Base-by-base conservation (phyloP, 2,888 invertebrate species). In the Gari tellinella region DNA sequence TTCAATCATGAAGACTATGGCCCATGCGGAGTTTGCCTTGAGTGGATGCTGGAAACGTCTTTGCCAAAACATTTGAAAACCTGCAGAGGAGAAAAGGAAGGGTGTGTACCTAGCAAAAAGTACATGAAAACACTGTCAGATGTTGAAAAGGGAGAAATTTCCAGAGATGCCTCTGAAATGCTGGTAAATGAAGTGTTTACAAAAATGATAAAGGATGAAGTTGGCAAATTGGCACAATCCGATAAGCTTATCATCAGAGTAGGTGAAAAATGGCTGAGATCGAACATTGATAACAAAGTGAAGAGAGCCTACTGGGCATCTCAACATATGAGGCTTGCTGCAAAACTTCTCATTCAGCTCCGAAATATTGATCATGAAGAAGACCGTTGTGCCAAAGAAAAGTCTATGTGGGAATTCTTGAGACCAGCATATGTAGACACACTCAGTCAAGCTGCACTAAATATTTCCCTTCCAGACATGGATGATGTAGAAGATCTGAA, bases 401-500 rank as follows among this genome's bases (percentile, higher is more conserved):
- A 40, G 25, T 19, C n/a, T 5, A 19, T 57, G 21, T 57, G 43
- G 57, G 17, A 19, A 4, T 57, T 10, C 19, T 23, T 57, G 25
- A 40, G 12, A 15, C 57, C 57, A 25, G 41, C 14, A 10, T n/a
- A 57, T 19, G 40, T 57, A 21, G 57, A 57, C n/a, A 5, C 4
- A 5, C 8, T 53, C 2, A 31, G 5, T 4, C 7, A 53, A 17
- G 53, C 53, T 8, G 26, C 53, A 25, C 12, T 53, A 7, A 38
- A 38, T 8, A 53, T n/a, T 25, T 25, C 53, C 8, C 49, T 49
- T 4, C 49, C 49, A 15, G 53, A 53, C 3, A 53, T 53, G 19
- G 56, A 56, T 25, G 56, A 56, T 25, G n/a, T 56, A 10, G 56
- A 56, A 21, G 56, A 56, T 38, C n/a, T 56, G 41, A 56, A 56